Evolutionary conservation across 2,888 invertebrate genomes (phyloP).

Genomic region (Drosophila falleni): DNA sequence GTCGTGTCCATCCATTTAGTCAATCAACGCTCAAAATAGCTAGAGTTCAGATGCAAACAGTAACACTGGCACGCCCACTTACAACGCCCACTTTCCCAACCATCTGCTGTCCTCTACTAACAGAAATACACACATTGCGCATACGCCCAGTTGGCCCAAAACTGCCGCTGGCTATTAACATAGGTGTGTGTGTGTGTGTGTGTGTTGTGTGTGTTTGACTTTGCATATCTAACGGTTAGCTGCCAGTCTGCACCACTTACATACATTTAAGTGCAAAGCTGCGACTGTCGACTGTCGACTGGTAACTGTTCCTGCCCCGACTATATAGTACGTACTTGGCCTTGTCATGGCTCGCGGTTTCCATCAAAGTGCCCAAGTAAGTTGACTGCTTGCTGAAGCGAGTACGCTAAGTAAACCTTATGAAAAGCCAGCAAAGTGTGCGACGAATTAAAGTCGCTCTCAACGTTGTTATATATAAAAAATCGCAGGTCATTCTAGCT

Average conservation of each 20-base stretch:
- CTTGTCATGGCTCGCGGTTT: slow-evolving; percentile 40
- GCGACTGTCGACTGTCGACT: slow-evolving; percentile 34
- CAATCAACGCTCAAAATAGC: slow-evolving; percentile 67
- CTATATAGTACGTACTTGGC: slow-evolving; percentile 42
- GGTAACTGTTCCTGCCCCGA: slow-evolving; percentile 19
- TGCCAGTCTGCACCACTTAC: slow-evolving; percentile 26
- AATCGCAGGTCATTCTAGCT: slow-evolving; percentile 35
- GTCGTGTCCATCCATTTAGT: slow-evolving; percentile 38
- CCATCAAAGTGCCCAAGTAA: slow-evolving; percentile 44
- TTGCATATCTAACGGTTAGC: slow-evolving; percentile 67
- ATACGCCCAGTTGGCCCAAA: slow-evolving; percentile 53
- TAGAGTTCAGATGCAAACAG: slow-evolving; percentile 12
- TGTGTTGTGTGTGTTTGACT: slow-evolving; percentile 61
- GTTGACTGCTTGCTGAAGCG: slow-evolving; percentile 39
- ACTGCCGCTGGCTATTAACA: slow-evolving; percentile 39
- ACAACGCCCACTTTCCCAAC: neutral
- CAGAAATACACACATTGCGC: slow-evolving; percentile 35
- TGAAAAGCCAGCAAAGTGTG: slow-evolving; percentile 27
- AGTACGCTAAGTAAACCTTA: slow-evolving; percentile 38
- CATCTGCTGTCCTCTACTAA: neutral
- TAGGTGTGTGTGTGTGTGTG: slow-evolving; percentile 52
- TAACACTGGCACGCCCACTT: neutral
- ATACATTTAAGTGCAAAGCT: slow-evolving; percentile 24
- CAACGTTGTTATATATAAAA: slow-evolving; percentile 19
- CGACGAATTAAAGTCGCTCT: slow-evolving; percentile 33